A percentile compares a stretch with the other conserved stretches of the same genome.
These are phyloP conservation scores for Hydrolagus affinis DNA, from an alignment of 2,113 vertebrate species.

Conservation along the genomic window DNA sequence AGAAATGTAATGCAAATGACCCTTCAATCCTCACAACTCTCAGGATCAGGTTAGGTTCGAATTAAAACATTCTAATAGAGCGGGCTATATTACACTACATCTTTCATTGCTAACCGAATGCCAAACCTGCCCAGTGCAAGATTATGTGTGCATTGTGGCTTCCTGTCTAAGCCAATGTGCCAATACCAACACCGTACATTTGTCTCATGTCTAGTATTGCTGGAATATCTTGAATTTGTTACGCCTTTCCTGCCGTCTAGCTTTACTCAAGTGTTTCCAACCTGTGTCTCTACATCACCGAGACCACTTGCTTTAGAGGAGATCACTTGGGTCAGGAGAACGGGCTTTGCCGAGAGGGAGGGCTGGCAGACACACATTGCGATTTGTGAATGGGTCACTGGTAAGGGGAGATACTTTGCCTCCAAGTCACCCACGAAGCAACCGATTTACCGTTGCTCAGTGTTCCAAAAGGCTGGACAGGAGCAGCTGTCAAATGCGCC, in stretches of 20 bases:
- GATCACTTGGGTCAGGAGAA: not conserved
- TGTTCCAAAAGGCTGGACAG: not conserved
- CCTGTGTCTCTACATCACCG: not conserved
- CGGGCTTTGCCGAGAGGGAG: too few relatives aligned
- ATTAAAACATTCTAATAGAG: not conserved
- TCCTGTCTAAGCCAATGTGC: not conserved
- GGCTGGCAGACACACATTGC: too few relatives aligned
- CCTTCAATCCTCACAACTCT: not conserved
- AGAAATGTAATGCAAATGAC: not conserved
- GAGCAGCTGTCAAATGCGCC: slow-evolving; percentile 13
- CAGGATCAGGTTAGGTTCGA: slow-evolving; percentile 18
- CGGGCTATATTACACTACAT: not conserved
- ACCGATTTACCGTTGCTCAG: slow-evolving; percentile 1
- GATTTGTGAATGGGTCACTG: not conserved
- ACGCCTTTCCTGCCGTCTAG: not conserved
- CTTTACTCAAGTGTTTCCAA: not conserved
- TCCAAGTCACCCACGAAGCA: slow-evolving; percentile 5
- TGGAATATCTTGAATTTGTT: not conserved
- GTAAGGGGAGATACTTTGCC: not conserved
- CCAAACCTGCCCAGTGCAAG: not conserved
- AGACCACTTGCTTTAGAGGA: not conserved
- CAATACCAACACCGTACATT: not conserved
- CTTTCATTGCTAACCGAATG: not conserved
- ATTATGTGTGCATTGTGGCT: not conserved
- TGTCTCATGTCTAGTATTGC: not conserved